phyloP scores from a whole-genome alignment of 2,113 vertebrate species.

The Sclerurus mexicanus region DNA sequence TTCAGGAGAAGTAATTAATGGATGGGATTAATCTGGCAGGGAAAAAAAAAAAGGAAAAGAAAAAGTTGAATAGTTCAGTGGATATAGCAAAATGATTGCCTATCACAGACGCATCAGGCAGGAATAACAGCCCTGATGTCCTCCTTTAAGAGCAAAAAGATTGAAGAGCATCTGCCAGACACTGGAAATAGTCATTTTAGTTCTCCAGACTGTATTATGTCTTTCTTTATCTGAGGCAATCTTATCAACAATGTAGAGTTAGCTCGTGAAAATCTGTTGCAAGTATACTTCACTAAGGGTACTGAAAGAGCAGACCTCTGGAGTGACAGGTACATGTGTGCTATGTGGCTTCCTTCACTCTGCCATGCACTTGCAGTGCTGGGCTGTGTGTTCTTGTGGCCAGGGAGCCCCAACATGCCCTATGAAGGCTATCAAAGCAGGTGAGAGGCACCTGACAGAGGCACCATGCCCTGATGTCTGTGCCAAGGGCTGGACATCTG shows the following conservation, averaged over 20 bases:
- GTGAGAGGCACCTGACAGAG: not conserved
- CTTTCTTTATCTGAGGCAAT: not conserved
- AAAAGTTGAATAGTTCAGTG: not conserved
- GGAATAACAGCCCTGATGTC: not conserved
- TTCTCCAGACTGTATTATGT: not conserved
- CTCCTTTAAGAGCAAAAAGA: not conserved
- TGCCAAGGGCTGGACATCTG: not conserved
- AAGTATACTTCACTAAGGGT: not conserved
- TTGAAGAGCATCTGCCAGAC: not conserved
- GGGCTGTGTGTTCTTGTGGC: not conserved
- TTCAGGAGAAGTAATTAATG: not conserved
- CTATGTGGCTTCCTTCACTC: not conserved
- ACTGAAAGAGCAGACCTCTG: not conserved
- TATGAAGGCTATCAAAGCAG: not conserved
- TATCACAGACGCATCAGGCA: not conserved
- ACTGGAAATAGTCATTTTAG: not conserved
- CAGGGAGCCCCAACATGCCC: not conserved
- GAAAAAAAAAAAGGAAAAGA: not conserved
- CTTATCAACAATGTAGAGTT: not conserved
- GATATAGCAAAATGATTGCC: fast-evolving
- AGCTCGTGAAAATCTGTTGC: not conserved
- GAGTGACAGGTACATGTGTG: not conserved
- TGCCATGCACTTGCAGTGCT: not conserved
- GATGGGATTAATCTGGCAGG: not conserved
- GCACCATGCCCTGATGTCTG: fast-evolving